Conservation (phyloP, 2,797 vertebrate genomes). For the Phoxinus dragarum region DNA sequence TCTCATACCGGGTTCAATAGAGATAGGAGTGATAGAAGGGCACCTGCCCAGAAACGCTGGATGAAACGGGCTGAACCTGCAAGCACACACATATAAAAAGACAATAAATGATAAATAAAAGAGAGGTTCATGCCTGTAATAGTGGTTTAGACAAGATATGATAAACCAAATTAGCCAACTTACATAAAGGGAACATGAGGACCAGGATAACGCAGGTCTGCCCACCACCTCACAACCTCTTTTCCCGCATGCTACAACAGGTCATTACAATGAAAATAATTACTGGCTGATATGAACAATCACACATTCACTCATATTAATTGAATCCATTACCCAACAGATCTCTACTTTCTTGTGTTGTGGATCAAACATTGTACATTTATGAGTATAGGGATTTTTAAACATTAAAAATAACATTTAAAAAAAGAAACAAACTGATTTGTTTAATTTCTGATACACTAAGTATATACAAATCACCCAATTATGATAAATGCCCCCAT, state of each 20-base stretch:
- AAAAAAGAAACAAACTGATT: background rate
- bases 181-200: constrained; percentile 68
- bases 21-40: constrained; percentile 62
- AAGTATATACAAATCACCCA: background rate
- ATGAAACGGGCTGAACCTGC: constrained; percentile 65
- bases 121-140: background rate
- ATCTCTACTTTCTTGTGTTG: background rate
- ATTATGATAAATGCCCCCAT: background rate
- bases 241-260: constrained; percentile 57
- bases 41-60: constrained; percentile 67
- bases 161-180: constrained; percentile 57
- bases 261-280: background rate
- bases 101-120: background rate
- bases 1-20: constrained; percentile 61
- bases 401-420: background rate
- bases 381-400: background rate
- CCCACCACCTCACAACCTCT: constrained; percentile 72
- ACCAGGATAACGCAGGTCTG: constrained; percentile 62
- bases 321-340: background rate
- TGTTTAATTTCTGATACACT: background rate
- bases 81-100: constrained; percentile 16
- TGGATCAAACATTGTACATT: background rate
- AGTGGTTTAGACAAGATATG: background rate
- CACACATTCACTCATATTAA: background rate
- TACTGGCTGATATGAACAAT: background rate